phyloP scores from a whole-genome alignment of 2,797 vertebrate genomes.

The Anguilla anguilla region DNA sequence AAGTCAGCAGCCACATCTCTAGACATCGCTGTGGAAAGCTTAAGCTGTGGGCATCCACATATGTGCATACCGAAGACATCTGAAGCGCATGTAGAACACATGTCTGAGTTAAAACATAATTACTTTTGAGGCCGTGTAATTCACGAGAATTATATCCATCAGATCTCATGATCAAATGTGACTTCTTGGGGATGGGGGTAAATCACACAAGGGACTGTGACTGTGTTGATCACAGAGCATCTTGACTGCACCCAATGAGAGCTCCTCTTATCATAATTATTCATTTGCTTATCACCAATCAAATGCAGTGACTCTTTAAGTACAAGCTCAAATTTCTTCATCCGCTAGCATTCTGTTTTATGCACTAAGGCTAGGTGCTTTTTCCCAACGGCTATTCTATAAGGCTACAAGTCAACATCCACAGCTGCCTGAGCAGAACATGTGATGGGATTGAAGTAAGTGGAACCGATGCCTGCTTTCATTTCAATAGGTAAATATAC shows the following conservation, averaged over 20 bases:
- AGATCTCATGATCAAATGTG: conserved; percentile 8
- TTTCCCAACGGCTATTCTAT: neutral
- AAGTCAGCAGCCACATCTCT: neutral
- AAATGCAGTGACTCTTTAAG: neutral
- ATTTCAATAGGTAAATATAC: neutral
- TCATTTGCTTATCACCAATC: neutral
- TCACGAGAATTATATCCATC: neutral
- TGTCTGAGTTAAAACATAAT: neutral
- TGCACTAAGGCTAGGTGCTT: neutral
- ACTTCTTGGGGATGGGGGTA: neutral
- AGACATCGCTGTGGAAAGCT: neutral
- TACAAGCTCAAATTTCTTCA: neutral
- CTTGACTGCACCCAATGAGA: neutral
- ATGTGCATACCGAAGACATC: neutral
- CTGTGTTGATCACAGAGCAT: neutral
- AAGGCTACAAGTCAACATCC: neutral
- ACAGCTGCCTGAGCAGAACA: neutral
- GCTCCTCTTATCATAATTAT: neutral
- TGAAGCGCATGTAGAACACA: neutral
- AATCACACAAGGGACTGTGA: neutral
- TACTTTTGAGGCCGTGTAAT: neutral
- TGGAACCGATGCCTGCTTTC: neutral
- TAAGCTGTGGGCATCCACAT: neutral
- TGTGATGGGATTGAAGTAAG: neutral
- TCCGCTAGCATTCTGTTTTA: neutral